Conservation (phyloP, 2,888 invertebrate genomes). For the Galerucella pusilla region DNA sequence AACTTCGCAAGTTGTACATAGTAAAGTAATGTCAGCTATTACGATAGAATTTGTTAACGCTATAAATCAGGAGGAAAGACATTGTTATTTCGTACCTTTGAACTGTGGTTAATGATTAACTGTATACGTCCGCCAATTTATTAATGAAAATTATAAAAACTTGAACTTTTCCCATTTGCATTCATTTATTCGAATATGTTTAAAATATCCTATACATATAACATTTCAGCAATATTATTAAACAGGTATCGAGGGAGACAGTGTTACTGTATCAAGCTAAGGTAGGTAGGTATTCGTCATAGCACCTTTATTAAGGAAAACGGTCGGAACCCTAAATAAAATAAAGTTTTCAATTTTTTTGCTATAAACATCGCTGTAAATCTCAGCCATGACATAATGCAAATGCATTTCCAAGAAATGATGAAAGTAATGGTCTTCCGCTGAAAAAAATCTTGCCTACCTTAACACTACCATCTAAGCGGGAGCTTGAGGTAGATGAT, state of each 20-base stretch:
- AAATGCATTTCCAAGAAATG: slow-evolving; percentile 9
- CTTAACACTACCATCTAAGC: background rate
- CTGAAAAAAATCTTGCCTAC: background rate
- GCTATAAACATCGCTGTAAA: slow-evolving; percentile 3
- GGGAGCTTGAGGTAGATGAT: background rate
- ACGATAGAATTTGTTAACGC: background rate
- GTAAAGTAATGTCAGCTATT: background rate
- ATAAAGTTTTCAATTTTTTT: background rate
- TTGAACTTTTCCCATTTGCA: too few relatives aligned
- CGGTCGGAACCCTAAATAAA: too few relatives aligned
- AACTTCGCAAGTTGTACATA: background rate
- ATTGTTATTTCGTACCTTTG: background rate
- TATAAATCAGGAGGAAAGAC: background rate
- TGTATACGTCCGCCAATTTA: background rate
- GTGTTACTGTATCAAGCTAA: too few relatives aligned
- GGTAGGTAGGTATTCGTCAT: too few relatives aligned
- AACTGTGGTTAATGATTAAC: background rate
- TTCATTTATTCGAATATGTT: too few relatives aligned
- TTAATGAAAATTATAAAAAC: background rate
- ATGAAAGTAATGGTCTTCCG: slow-evolving; percentile 12
- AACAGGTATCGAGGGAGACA: too few relatives aligned
- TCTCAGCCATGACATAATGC: slow-evolving; percentile 17
- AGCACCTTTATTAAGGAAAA: too few relatives aligned
- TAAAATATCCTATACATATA: too few relatives aligned
- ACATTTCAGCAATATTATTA: too few relatives aligned